phyloP scores from a whole-genome alignment of 2,797 vertebrate genomes.

The Peromyscus eremicus region DNA sequence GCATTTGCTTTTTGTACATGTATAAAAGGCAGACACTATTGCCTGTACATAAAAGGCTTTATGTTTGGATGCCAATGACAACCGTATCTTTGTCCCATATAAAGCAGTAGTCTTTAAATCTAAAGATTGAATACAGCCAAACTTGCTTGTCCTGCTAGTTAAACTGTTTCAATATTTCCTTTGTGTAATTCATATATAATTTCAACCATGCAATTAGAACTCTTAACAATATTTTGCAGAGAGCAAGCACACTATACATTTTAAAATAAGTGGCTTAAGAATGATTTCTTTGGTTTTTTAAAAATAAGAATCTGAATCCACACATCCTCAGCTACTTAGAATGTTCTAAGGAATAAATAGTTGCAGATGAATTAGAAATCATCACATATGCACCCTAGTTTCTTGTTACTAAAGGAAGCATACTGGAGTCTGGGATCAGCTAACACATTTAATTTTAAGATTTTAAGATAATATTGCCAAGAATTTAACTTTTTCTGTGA shows the following conservation, averaged over 20 bases:
- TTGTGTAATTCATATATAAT: background rate
- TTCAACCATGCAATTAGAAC: background rate
- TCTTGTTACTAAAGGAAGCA: conserved; percentile 38
- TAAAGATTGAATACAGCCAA: background rate
- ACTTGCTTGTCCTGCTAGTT: background rate
- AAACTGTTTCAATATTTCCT: background rate
- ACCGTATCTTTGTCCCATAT: background rate
- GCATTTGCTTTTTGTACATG: background rate
- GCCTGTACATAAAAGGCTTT: background rate
- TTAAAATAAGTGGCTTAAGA: background rate
- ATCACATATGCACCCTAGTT: conserved; percentile 11
- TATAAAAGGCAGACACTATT: background rate
- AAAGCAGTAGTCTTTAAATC: background rate
- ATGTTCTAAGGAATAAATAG: conserved; percentile 42
- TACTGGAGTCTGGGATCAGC: conserved; percentile 5
- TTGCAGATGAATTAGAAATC: conserved; percentile 47
- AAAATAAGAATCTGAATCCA: background rate
- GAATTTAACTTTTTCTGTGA: background rate
- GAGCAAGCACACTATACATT: background rate
- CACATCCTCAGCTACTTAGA: background rate
- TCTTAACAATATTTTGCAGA: background rate
- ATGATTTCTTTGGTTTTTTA: background rate
- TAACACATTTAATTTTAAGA: conserved; percentile 61
- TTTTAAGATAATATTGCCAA: conserved; percentile 31
- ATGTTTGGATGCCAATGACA: background rate